phyloP scores from a whole-genome alignment of 2,888 invertebrate genomes.

The Melanotus villosus region DNA sequence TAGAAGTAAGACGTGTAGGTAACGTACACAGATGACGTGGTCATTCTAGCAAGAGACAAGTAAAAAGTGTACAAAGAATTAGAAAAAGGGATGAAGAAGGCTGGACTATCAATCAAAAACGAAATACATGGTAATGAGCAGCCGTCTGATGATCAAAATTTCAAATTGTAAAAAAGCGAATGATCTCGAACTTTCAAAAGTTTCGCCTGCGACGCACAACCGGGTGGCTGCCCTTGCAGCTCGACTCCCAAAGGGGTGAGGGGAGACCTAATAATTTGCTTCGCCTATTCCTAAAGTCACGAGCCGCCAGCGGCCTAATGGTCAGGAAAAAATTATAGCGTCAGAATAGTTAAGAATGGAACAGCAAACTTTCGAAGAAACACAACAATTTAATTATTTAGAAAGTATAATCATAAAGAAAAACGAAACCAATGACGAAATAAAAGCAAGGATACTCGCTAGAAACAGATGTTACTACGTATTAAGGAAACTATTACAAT shows the following conservation, averaged over 20 bases:
- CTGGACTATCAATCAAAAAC: background rate
- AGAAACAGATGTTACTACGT: background rate
- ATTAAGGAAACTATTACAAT: background rate
- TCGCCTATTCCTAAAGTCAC: too few relatives aligned
- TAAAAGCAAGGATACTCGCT: background rate
- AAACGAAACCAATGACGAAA: background rate
- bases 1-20: too few relatives aligned
- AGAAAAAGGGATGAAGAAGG: background rate
- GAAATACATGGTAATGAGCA: background rate
- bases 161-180: too few relatives aligned
- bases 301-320: too few relatives aligned
- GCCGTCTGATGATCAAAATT: too few relatives aligned
- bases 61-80: background rate
- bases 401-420: background rate
- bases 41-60: background rate
- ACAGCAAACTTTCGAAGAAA: background rate
- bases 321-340: background rate
- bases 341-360: background rate
- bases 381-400: background rate
- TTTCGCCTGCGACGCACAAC: too few relatives aligned
- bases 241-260: too few relatives aligned
- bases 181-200: too few relatives aligned
- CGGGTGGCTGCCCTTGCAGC: too few relatives aligned
- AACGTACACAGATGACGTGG: background rate
- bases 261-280: too few relatives aligned